Conservation (phyloP, 2,113 vertebrate genomes). For the Leuciscus idus region DNA sequence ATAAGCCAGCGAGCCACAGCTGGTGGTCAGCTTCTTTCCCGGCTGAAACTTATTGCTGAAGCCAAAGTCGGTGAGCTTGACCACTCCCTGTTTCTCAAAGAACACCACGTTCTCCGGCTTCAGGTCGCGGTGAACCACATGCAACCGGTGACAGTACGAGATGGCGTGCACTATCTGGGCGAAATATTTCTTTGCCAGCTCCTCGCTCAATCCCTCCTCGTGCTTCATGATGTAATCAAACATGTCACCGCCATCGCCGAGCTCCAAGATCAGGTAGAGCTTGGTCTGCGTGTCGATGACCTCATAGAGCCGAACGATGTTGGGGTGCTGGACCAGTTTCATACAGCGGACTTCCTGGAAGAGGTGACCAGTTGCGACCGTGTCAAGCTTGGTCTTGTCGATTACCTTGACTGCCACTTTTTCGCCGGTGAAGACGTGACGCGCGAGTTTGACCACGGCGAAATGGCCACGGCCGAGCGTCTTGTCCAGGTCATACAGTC, state of each 20-base stretch:
- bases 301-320: slow-evolving; percentile 96
- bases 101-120: slow-evolving; percentile 99
- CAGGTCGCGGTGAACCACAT: slow-evolving; percentile 95
- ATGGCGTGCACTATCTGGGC: slow-evolving; percentile 98
- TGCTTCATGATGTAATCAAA: slow-evolving; percentile 99
- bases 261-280: slow-evolving; percentile 95
- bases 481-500: slow-evolving; percentile 97
- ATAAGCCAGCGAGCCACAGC: slow-evolving; percentile 95
- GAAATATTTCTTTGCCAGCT: slow-evolving; percentile 96
- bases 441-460: slow-evolving; percentile 95
- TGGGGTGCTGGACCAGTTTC: slow-evolving; percentile 98
- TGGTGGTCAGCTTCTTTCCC: slow-evolving; percentile 97
- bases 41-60: slow-evolving; percentile 99
- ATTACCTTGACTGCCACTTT: slow-evolving; percentile 99
- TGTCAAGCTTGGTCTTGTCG: slow-evolving; percentile 97
- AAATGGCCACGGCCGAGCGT: slow-evolving; percentile 96
- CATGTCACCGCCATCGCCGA: slow-evolving; percentile 97
- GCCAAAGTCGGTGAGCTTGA: slow-evolving; percentile 98
- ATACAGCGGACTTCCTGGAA: slow-evolving; percentile 98
- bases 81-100: slow-evolving; percentile 97
- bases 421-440: slow-evolving; percentile 97
- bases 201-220: slow-evolving; percentile 94
- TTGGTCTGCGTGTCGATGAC: slow-evolving; percentile 99
- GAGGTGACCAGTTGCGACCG: slow-evolving; percentile 92
- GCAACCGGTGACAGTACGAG: slow-evolving; percentile 97